Evolutionary conservation across 2,113 vertebrate genomes (phyloP).

Genomic region (Melospiza georgiana): DNA sequence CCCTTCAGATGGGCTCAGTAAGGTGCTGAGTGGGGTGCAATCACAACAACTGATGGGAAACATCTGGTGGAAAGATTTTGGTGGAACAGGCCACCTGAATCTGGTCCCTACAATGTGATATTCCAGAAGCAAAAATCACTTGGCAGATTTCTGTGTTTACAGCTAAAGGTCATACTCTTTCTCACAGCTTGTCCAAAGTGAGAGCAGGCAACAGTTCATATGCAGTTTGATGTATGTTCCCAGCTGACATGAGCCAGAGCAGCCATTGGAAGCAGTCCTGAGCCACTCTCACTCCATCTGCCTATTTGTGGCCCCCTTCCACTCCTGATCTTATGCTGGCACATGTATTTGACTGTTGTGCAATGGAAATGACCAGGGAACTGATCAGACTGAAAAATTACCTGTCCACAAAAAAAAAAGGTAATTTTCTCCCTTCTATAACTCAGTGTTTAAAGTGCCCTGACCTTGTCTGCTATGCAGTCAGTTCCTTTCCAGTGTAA

Average conservation of each 20-base stretch:
- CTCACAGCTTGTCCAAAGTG: conserved; percentile 24
- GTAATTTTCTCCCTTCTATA: neutral
- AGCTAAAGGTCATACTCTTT: conserved; percentile 5
- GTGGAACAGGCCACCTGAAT: neutral
- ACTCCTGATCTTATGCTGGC: neutral
- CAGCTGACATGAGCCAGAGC: neutral
- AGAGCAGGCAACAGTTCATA: neutral
- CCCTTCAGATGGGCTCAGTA: neutral
- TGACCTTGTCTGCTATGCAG: neutral
- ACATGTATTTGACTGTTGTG: neutral
- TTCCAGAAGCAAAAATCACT: conserved; percentile 28
- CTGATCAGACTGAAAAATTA: neutral
- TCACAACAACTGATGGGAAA: neutral
- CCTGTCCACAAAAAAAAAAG: neutral
- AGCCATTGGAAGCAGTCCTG: neutral
- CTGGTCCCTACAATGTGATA: neutral
- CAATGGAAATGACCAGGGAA: neutral
- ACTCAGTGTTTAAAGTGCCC: neutral
- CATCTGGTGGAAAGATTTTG: conserved; percentile 15
- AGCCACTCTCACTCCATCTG: neutral
- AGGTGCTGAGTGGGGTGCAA: neutral
- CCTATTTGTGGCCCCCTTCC: neutral
- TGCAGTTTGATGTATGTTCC: neutral
- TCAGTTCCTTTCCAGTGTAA: neutral
- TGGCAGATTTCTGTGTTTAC: conserved; percentile 38